These are phyloP conservation scores for Venusia cambrica DNA, from an alignment of 2,888 invertebrate genomes.

Conservation along the genomic window DNA sequence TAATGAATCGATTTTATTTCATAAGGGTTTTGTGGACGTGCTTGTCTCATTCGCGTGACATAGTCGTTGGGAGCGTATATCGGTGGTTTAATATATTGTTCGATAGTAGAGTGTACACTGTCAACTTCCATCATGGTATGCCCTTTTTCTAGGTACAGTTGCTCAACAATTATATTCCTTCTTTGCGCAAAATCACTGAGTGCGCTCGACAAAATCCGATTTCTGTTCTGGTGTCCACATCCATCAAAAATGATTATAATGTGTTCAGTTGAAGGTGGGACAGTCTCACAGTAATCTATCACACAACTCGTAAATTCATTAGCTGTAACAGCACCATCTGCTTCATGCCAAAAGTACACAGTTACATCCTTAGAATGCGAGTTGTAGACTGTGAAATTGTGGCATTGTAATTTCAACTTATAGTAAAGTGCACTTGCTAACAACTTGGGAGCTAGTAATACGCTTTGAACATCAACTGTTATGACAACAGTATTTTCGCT, in stretches of 20 bases:
- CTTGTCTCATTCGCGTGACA: slow-evolving; percentile 14
- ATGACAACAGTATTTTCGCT: slow-evolving; percentile 15
- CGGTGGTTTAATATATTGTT: slow-evolving; percentile 22
- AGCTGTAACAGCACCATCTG: slow-evolving; percentile 19
- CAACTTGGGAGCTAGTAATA: slow-evolving; percentile 24
- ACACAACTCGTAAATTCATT: slow-evolving; percentile 24
- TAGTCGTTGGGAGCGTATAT: slow-evolving; percentile 22
- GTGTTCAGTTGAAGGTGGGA: slow-evolving; percentile 4
- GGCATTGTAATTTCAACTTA: slow-evolving; percentile 23
- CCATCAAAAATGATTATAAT: slow-evolving; percentile 21
- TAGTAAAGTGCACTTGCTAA: slow-evolving; percentile 22
- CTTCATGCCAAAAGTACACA: slow-evolving; percentile 27
- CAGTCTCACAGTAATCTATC: slow-evolving; percentile 4
- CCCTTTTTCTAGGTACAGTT: slow-evolving; percentile 21
- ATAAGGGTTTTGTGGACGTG: slow-evolving; percentile 21
- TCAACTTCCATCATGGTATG: slow-evolving; percentile 27
- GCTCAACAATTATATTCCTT: slow-evolving; percentile 10
- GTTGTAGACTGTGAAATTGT: slow-evolving; percentile 23
- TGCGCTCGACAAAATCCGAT: slow-evolving; percentile 19
- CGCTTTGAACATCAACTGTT: slow-evolving; percentile 26
- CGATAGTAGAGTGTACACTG: slow-evolving; percentile 25
- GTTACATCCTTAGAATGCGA: slow-evolving; percentile 15
- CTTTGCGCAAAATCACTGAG: slow-evolving; percentile 17
- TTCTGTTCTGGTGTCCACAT: slow-evolving; percentile 23
- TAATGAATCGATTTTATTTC: slow-evolving; percentile 18